Base-by-base conservation (phyloP, 1,140 invertebrate genomes). In the Drosophila lowei region DNA sequence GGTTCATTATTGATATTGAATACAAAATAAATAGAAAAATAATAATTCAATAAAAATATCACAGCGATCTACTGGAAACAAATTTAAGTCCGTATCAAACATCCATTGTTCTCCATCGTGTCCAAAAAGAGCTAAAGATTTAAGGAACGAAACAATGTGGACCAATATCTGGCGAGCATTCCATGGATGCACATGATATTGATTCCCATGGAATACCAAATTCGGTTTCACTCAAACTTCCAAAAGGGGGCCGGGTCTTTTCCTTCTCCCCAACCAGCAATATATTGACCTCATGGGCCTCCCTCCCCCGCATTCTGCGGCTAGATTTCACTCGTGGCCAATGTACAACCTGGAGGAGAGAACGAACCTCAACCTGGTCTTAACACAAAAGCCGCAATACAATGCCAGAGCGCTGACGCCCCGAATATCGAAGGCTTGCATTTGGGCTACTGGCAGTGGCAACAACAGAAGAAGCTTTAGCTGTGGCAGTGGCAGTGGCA, bases 341-440 rank as follows among this genome's bases (percentile, higher is more conserved):
- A 16, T n/a, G 64, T 38, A 38, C 11, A 65, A 18, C 15, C 49
- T 30, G 49, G 15, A 52, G 48, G 62, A 63, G 34, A 64, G 65
- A 67, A 50, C 13, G 63, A 46, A 38, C 34, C 34, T 38, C 11
- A 4, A 38, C 34, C 34, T 13, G 34, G 34, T 13, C 34, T 38
- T 13, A 38, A 48, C 67, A 71, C 65, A 71, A 71, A 59, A 71
- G 66, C 65, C 41, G 66, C 67, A 58, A 50, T 66, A 71, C 67
- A 71, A 71, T 71, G 71, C 60, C 50, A 23, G 28, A 34, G 16
- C 49, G 44, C 60, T 62, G 60, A 62, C 50, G 41, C 60, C 58
- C 68, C 67, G 67, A 79, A 80, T 84, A 80, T 70, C 77, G 71
- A 86, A 59, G 49, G 65, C 63, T 66, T 72, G 79, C 79, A 78